Evolutionary conservation across 2,797 vertebrate genomes (phyloP), one percentile per base, ranked within the genome.

Genomic region (Sebastes elongatus): DNA sequence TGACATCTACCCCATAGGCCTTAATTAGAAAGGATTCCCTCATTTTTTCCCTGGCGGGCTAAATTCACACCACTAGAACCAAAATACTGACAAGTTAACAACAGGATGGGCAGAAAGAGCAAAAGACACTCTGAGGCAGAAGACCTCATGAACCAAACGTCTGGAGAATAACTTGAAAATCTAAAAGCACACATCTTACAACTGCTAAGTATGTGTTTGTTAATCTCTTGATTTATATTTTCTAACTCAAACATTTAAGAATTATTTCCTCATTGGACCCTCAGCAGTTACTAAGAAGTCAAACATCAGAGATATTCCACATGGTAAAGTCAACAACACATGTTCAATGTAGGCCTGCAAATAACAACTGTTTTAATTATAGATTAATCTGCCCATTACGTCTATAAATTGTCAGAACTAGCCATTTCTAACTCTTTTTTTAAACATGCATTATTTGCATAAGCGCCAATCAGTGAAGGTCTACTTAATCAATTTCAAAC

Each of bases 1-100:
- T 32, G 49, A 80, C 73, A 82, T 84, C 66, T 18, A 64, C 28
- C 22, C 32, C 22, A 25, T 13, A 70, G 75, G 49, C 61, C 66
- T 74, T 25, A 74, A 78, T 85, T 84, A 78, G 38, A 82, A 55
- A 84, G 72, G 77, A 73, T 83, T 84, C 75, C 80, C 80, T 77
- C 23, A 5, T 61, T 55, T 71, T 67, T 49, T 71, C 6, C 60
- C 38, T 63, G 35, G 53, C 28, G 4, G 20, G 61, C 27, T 69
- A 35, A 56, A 74, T 46, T 28, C 64, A 75, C 13, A 38, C 71
- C 22, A n/a, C 71, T 23, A 55, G 28, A 30, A 76, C 74, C 27
- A 62, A 82, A 82, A 81, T 67, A 84, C 84, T 74, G 55, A 60
- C 72, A 68, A 69, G 74, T 69, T 80, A 83, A 87, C 73, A 81